phyloP scores from a whole-genome alignment of 2,113 vertebrate genomes.

The Herpailurus yagouaroundi region DNA sequence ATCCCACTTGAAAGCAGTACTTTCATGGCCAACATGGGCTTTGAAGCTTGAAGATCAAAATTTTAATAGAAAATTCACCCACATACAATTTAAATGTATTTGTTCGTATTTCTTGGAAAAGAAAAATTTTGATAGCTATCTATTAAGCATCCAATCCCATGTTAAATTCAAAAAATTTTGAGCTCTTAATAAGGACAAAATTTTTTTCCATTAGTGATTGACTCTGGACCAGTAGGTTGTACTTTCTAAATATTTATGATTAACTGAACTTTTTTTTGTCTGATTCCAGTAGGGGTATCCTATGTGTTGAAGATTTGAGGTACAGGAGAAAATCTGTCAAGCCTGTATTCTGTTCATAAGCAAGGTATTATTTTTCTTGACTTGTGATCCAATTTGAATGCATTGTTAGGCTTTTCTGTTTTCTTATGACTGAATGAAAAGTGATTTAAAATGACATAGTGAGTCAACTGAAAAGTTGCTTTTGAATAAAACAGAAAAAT shows the following conservation, averaged over 20 bases:
- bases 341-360: slow-evolving; percentile 53
- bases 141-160: not conserved
- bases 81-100: slow-evolving; percentile 39
- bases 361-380: slow-evolving; percentile 50
- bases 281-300: slow-evolving; percentile 17
- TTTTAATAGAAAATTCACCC: slow-evolving; percentile 28
- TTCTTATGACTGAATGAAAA: slow-evolving; percentile 69
- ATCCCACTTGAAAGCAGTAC: not conserved
- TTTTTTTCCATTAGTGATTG: not conserved
- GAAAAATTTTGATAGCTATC: not conserved
- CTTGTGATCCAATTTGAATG: slow-evolving; percentile 46
- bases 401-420: slow-evolving; percentile 59
- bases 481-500: slow-evolving; percentile 68
- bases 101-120: slow-evolving; percentile 39
- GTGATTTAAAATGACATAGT: slow-evolving; percentile 63
- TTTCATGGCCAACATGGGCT: not conserved
- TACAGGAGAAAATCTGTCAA: slow-evolving; percentile 39
- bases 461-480: slow-evolving; percentile 73
- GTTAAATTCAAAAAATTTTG: not conserved
- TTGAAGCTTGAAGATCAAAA: not conserved
- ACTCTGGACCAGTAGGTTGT: not conserved
- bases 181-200: not conserved
- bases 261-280: slow-evolving; percentile 19
- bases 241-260: slow-evolving; percentile 21
- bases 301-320: slow-evolving; percentile 40